Conservation (phyloP, 2,113 vertebrate species). For the Cacatua alba region DNA sequence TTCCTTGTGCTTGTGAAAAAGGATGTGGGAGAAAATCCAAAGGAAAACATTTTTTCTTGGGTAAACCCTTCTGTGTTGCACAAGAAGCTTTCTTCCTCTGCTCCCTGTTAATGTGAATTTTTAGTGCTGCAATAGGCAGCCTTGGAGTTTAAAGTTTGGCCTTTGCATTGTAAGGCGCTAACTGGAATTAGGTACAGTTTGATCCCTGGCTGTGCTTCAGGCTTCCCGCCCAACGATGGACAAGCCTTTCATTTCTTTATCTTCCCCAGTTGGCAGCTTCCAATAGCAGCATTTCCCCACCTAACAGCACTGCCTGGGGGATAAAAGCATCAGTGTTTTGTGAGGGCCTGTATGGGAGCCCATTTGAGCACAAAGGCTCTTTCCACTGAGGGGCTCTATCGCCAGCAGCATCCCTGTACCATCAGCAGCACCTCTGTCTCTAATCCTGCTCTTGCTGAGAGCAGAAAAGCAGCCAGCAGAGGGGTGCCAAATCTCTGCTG, state of each 20-base stretch:
- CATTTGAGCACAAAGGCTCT: neutral
- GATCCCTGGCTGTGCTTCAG: neutral
- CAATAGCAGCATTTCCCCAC: neutral
- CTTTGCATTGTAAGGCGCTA: neutral
- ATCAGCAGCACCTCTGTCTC: neutral
- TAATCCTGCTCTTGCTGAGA: neutral
- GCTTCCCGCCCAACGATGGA: rapidly evolving
- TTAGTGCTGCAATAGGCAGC: neutral
- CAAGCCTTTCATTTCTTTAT: neutral
- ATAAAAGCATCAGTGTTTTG: neutral
- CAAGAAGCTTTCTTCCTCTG: neutral
- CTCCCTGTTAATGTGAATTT: neutral
- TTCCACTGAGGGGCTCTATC: neutral
- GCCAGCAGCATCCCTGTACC: neutral
- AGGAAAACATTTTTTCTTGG: neutral
- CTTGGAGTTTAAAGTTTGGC: neutral
- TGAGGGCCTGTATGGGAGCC: neutral
- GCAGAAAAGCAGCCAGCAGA: neutral
- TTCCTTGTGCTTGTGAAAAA: neutral
- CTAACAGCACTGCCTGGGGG: neutral
- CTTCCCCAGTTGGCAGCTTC: neutral
- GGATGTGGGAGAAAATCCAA: neutral
- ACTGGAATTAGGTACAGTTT: neutral
- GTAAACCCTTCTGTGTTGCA: neutral
- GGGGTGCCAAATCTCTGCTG: neutral